A percentile compares a stretch with the other conserved stretches of the same genome.
phyloP scores from a whole-genome alignment of 2,797 vertebrate species.

The Gila robusta region DNA sequence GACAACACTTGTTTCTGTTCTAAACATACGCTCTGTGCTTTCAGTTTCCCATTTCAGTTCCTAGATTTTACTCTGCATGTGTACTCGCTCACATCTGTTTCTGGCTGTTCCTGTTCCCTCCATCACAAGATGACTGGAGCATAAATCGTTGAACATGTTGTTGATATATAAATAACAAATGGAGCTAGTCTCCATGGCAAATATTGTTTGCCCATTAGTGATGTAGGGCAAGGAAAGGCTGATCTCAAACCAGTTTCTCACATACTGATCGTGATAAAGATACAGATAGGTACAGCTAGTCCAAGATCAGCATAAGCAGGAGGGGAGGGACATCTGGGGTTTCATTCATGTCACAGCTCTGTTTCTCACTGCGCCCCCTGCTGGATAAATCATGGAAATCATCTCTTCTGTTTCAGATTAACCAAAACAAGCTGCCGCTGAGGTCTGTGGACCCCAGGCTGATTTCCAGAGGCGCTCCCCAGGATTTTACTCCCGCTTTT shows the following conservation, averaged over 20 bases:
- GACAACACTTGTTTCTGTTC: slow-evolving; percentile 13
- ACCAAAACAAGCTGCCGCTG: slow-evolving; percentile 90
- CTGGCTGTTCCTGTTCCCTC: slow-evolving; percentile 59
- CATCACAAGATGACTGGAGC: slow-evolving; percentile 42
- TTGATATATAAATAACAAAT: slow-evolving; percentile 55
- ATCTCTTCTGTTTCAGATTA: slow-evolving; percentile 82
- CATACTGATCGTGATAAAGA: slow-evolving; percentile 10
- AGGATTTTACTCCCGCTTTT: slow-evolving; percentile 95
- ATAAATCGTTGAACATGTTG: slow-evolving; percentile 49
- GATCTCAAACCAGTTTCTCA: slow-evolving; percentile 12
- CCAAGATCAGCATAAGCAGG: slow-evolving; percentile 1
- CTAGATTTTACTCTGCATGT: slow-evolving; percentile 35
- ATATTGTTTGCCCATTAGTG: slow-evolving; percentile 1
- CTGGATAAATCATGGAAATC: slow-evolving; percentile 66
- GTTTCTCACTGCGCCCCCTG: slow-evolving; percentile 72
- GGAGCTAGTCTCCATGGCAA: slow-evolving; percentile 28
- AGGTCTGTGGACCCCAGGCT: slow-evolving; percentile 89
- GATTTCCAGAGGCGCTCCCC: slow-evolving; percentile 87
- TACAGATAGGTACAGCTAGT: not conserved
- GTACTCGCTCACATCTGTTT: slow-evolving; percentile 70
- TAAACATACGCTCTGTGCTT: not conserved
- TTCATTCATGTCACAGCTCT: slow-evolving; percentile 51
- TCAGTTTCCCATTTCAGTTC: slow-evolving; percentile 42
- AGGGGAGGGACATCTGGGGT: not conserved
- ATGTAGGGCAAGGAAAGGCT: not conserved